Evolutionary conservation across 2,888 invertebrate species (phyloP).

Genomic region (Caenorhabditis sulstoni): DNA sequence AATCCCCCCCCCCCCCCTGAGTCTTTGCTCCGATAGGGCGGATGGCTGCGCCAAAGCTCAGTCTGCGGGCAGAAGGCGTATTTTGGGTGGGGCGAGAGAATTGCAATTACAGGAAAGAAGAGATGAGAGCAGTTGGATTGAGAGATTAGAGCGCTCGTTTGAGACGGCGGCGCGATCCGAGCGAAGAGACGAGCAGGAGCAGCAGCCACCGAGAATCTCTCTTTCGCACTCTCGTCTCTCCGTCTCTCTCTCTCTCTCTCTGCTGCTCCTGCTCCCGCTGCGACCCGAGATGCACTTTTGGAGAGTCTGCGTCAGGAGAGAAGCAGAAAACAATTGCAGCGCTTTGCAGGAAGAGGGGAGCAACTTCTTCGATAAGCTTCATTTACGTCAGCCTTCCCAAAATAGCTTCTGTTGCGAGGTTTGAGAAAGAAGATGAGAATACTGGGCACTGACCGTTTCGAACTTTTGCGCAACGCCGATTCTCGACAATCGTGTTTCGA

Average conservation of each 20-base stretch:
- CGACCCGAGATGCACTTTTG: conserved; percentile 40
- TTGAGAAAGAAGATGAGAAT: neutral
- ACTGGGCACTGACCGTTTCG: neutral
- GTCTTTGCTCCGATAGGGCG: neutral
- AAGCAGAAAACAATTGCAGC: conserved; percentile 11
- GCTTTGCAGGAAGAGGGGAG: neutral
- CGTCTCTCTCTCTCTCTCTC: neutral
- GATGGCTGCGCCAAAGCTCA: neutral
- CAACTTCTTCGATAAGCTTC: conserved; percentile 25
- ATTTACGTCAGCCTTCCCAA: conserved; percentile 6
- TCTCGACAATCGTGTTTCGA: conserved; percentile 6
- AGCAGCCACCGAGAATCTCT: conserved; percentile 6
- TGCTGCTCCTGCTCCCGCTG: neutral
- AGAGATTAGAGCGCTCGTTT: conserved; percentile 20
- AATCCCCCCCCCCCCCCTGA: neutral
- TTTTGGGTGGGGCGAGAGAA: neutral
- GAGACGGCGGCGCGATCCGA: neutral
- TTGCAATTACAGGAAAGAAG: conserved; percentile 17
- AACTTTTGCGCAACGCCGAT: conserved; percentile 1
- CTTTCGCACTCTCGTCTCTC: conserved; percentile 3
- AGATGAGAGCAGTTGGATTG: neutral
- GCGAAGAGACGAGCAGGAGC: conserved; percentile 5
- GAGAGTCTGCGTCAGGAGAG: conserved; percentile 20
- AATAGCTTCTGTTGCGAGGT: conserved; percentile 4
- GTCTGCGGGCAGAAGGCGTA: neutral